Conservation (phyloP, 2,888 invertebrate species). For the Heteromurus nitidus region DNA sequence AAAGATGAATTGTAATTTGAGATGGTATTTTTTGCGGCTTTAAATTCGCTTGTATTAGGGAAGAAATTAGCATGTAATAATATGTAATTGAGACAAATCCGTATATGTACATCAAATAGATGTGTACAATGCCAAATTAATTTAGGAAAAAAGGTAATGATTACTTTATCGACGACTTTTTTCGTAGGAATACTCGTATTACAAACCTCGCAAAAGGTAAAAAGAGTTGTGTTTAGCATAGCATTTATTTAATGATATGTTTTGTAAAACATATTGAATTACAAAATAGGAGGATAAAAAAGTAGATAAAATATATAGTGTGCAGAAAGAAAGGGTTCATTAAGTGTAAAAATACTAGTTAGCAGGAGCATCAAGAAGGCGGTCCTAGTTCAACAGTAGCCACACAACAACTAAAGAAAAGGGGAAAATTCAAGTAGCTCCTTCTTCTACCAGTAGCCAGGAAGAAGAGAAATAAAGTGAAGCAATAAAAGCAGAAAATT, state of each 20-base stretch:
- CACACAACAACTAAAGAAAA: conserved; percentile 54
- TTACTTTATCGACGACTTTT: too few relatives aligned
- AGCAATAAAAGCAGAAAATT: conserved; percentile 59
- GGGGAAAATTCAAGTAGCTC: conserved; percentile 63
- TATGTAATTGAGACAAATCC: too few relatives aligned
- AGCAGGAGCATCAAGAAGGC: conserved; percentile 35
- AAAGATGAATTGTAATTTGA: too few relatives aligned
- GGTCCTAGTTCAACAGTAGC: conserved; percentile 45
- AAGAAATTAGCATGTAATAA: too few relatives aligned
- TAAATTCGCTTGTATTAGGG: too few relatives aligned
- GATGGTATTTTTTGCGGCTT: too few relatives aligned
- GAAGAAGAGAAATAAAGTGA: conserved; percentile 29
- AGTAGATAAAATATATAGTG: background rate
- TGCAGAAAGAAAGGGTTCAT: background rate
- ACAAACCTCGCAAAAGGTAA: conserved; percentile 48
- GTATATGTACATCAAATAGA: too few relatives aligned
- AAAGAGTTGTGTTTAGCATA: conserved; percentile 8
- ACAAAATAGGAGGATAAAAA: conserved; percentile 34
- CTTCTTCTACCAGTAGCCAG: conserved; percentile 57
- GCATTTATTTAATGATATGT: conserved; percentile 54
- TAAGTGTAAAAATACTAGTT: conserved; percentile 44
- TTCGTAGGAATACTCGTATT: conserved; percentile 59
- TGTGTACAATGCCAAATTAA: too few relatives aligned
- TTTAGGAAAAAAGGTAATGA: too few relatives aligned
- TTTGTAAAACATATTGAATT: conserved; percentile 18